These are phyloP conservation scores for Vidua chalybeata DNA, from an alignment of 2,113 vertebrate genomes.

Conservation along the genomic window DNA sequence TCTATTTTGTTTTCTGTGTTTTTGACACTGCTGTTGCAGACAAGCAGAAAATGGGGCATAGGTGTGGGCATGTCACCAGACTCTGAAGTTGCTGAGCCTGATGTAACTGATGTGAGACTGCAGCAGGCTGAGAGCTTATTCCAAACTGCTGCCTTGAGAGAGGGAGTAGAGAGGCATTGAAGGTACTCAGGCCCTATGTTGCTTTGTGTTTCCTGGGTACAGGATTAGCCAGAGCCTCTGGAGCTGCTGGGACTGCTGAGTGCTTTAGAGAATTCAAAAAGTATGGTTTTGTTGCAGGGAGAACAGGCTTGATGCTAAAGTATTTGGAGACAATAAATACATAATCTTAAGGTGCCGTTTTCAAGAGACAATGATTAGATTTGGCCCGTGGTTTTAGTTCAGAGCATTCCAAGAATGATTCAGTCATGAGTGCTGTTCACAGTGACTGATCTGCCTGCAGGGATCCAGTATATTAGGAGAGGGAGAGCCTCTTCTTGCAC, in stretches of 20 bases:
- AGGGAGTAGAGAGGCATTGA: not conserved
- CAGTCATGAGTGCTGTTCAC: fast-evolving
- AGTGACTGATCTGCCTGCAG: not conserved
- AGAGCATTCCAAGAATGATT: not conserved
- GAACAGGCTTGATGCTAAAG: not conserved
- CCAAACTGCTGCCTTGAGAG: not conserved
- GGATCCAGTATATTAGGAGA: not conserved
- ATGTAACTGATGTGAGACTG: not conserved
- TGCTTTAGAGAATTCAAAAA: not conserved
- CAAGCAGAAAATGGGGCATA: not conserved
- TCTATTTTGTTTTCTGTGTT: conserved; percentile 22
- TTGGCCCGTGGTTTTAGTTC: not conserved
- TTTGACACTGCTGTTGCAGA: not conserved
- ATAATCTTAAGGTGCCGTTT: not conserved
- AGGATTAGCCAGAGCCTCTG: not conserved
- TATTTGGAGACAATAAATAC: not conserved
- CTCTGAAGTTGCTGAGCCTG: not conserved
- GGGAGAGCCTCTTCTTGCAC: not conserved
- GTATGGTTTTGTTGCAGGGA: not conserved
- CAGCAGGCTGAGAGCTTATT: not conserved
- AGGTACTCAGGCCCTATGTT: not conserved
- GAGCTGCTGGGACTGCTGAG: not conserved
- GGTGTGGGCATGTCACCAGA: not conserved
- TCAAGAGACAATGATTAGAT: not conserved
- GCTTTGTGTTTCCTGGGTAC: not conserved